Conservation (phyloP, 1,140 invertebrate genomes). For the Nautilus pompilius region DNA sequence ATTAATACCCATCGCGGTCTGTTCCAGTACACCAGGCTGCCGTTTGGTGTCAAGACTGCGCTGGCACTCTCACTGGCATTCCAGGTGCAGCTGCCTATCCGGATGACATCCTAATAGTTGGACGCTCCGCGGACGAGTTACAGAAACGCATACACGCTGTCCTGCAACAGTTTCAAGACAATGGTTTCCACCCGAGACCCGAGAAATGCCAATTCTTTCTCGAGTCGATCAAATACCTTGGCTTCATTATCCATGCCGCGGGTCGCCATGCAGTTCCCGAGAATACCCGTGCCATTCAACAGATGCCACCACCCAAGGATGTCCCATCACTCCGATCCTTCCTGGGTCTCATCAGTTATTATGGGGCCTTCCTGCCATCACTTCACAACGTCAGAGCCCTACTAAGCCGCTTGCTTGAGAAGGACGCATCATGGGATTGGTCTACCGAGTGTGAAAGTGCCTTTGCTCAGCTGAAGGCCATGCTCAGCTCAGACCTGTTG, state of each 20-base stretch:
- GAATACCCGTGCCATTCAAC: neutral
- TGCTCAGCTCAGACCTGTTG: neutral
- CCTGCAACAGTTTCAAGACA: neutral
- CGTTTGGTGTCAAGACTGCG: constrained; percentile 57
- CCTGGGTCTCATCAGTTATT: neutral
- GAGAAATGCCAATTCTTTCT: neutral
- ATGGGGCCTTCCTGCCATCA: neutral
- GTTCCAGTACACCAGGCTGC: constrained; percentile 55
- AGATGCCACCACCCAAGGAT: neutral
- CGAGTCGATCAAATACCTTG: neutral
- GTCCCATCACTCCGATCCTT: neutral
- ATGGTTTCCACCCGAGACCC: neutral
- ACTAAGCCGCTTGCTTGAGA: neutral
- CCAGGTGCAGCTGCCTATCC: constrained; percentile 16
- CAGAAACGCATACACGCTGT: neutral
- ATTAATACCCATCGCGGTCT: constrained; percentile 55
- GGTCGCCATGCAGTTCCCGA: neutral
- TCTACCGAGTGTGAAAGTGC: neutral
- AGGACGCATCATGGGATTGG: neutral
- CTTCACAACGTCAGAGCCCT: neutral
- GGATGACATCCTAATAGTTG: constrained; percentile 20
- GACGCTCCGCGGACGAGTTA: neutral
- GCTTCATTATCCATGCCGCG: neutral
- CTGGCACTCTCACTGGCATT: constrained; percentile 49
- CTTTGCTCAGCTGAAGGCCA: neutral